phyloP scores from a whole-genome alignment of 2,113 vertebrate species.

The Poecile atricapillus region DNA sequence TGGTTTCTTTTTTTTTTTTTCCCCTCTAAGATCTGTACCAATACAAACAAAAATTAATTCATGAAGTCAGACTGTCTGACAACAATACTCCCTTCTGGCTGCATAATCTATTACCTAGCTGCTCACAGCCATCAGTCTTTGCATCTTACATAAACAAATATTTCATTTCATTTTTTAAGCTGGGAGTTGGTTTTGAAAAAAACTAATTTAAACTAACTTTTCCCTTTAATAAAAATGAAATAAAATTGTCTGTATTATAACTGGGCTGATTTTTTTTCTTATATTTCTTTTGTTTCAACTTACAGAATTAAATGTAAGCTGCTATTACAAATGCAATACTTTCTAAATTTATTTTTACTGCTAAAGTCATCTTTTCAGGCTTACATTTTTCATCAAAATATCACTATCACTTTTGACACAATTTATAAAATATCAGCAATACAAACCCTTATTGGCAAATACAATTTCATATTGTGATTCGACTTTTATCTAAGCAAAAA shows the following conservation, averaged over 20 bases:
- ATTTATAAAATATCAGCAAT: not conserved
- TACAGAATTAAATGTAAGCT: not conserved
- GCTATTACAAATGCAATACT: not conserved
- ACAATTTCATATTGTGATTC: not conserved
- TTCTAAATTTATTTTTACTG: not conserved
- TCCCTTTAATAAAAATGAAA: not conserved
- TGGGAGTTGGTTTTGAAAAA: not conserved
- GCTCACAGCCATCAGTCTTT: not conserved
- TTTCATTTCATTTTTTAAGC: not conserved
- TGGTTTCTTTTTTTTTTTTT: not conserved
- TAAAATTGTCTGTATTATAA: not conserved
- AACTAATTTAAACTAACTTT: not conserved
- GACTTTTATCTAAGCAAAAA: conserved; percentile 5
- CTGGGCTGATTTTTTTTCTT: not conserved
- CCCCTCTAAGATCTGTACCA: not conserved
- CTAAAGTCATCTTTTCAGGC: not conserved
- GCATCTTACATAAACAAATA: not conserved
- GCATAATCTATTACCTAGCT: not conserved
- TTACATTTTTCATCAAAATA: conserved; percentile 43
- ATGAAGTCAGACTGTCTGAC: conserved; percentile 2
- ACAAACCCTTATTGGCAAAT: not conserved
- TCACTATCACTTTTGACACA: not conserved
- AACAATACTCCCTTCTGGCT: not conserved
- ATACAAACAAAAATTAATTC: conserved; percentile 24
- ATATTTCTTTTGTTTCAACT: not conserved